phyloP scores from a whole-genome alignment of 2,797 vertebrate genomes.

The Coregonus sp. region DNA sequence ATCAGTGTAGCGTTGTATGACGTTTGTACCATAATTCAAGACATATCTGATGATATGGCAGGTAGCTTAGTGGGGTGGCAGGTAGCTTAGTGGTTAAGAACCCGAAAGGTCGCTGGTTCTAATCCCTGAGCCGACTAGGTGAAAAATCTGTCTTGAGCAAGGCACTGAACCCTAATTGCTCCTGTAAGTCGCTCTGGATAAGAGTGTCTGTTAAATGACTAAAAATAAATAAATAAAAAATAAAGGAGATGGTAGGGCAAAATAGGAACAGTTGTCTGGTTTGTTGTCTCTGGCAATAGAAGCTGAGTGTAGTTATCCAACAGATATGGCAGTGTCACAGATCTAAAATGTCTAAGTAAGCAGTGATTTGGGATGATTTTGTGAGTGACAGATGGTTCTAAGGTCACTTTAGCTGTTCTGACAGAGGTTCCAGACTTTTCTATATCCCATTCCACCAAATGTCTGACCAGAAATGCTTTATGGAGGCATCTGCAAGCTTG shows the following conservation, averaged over 20 bases:
- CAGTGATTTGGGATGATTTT: constrained; percentile 48
- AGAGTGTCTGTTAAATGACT: too few relatives aligned
- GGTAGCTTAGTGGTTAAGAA: too few relatives aligned
- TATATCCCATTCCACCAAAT: constrained; percentile 71
- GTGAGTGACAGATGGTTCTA: constrained; percentile 67
- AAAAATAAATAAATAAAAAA: too few relatives aligned
- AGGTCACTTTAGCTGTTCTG: constrained; percentile 67
- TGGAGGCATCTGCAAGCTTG: constrained; percentile 77
- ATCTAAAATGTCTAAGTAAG: constrained; percentile 50
- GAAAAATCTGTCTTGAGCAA: too few relatives aligned
- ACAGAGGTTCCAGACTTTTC: constrained; percentile 65
- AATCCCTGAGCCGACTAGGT: too few relatives aligned
- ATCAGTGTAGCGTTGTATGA: neutral
- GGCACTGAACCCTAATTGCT: too few relatives aligned
- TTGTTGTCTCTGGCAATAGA: neutral
- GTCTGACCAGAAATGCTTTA: constrained; percentile 76
- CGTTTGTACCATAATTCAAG: neutral
- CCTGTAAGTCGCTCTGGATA: too few relatives aligned
- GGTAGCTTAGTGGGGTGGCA: too few relatives aligned
- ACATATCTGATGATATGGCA: neutral
- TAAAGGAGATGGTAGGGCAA: neutral
- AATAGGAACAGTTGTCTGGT: neutral
- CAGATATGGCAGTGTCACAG: constrained; percentile 8
- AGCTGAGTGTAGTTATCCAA: neutral
- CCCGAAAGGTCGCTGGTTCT: too few relatives aligned